Percentiles rank a stretch among this genome's conserved stretches.
These are phyloP conservation scores for Phalloptychus januarius DNA, from an alignment of 2,797 vertebrate genomes.

Conservation along the genomic window DNA sequence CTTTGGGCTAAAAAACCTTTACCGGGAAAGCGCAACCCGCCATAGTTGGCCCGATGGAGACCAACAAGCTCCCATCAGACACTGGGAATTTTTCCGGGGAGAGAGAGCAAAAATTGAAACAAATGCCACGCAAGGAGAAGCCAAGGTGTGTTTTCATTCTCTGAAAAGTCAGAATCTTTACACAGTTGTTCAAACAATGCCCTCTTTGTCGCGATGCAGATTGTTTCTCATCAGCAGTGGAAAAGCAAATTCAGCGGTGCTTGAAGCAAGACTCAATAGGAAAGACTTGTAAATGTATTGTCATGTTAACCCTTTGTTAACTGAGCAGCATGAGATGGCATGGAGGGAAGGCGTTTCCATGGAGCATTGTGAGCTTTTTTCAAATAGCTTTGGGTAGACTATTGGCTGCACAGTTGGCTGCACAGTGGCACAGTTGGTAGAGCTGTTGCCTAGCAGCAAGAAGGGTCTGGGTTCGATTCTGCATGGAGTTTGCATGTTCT, in stretches of 20 bases:
- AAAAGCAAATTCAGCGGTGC: neutral
- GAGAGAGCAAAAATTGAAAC: neutral
- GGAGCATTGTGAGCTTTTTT: neutral
- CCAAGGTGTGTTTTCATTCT: neutral
- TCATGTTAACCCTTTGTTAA: neutral
- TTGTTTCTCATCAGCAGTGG: neutral
- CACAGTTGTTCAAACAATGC: neutral
- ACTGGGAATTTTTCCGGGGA: slow-evolving; percentile 17
- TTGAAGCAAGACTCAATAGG: neutral
- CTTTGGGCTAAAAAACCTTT: slow-evolving; percentile 48
- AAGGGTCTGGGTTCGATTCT: too few relatives aligned
- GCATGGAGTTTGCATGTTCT: too few relatives aligned
- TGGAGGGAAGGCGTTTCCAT: neutral
- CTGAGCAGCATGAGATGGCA: neutral
- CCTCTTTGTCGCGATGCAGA: neutral
- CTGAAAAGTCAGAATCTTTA: neutral
- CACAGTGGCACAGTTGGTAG: too few relatives aligned
- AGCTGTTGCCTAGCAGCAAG: too few relatives aligned
- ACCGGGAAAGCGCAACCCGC: slow-evolving; percentile 8
- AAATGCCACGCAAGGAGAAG: neutral
- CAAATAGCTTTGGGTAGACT: neutral
- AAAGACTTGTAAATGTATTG: neutral
- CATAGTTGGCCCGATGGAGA: neutral
- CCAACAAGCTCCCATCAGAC: slow-evolving; percentile 14
- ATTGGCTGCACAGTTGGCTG: too few relatives aligned